Evolutionary conservation across 2,113 vertebrate genomes (phyloP), one percentile per base, ranked within the genome.

Genomic region (Malurus alboscapulatus): DNA sequence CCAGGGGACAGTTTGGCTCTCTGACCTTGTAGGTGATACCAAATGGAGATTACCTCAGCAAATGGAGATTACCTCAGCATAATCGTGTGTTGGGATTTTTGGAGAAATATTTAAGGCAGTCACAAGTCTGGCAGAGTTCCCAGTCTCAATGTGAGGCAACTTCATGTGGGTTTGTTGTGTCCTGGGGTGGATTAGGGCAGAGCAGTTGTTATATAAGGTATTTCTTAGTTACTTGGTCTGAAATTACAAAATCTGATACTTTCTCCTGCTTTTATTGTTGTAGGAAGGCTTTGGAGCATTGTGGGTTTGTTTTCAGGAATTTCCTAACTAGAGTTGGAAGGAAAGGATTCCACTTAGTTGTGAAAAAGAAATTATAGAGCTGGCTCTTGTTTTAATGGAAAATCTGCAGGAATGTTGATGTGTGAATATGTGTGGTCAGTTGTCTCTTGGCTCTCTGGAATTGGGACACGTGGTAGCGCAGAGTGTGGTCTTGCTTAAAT

Each of bases 191-290:
- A 63, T 93, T 86, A 81, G 72, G 63, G 83, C 90, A 81, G 29
- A 51, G 25, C 54, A n/a, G 61, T 45, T n/a, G 61, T 95, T 96
- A 73, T 8, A 27, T 88, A 94, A 97, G 54, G 74, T 42, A 29
- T 69, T 63, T 59, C 73, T 40, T 12, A 32, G 58, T n/a, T 77
- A 51, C 27, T 63, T 29, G 48, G 66, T 32, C 84, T 72, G 83
- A 72, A 75, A 54, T 44, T 21, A 66, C 81, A 84, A 57, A 88
- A 92, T 54, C 55, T 47, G 87, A 73, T 78, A 76, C 47, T 88
- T 89, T 88, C 91, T 90, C 14, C 34, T 88, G 55, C 53, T 65
- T 44, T 74, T 91, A 4, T 63, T 68, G 42, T 42, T 87, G 59
- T 74, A 12, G 22, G 82, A 62, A 48, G 55, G 18, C 66, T 73